Percentiles rank a stretch among this genome's conserved stretches.
phyloP scores from a whole-genome alignment of 2,888 invertebrate species.

The Protodeltote pygarga region DNA sequence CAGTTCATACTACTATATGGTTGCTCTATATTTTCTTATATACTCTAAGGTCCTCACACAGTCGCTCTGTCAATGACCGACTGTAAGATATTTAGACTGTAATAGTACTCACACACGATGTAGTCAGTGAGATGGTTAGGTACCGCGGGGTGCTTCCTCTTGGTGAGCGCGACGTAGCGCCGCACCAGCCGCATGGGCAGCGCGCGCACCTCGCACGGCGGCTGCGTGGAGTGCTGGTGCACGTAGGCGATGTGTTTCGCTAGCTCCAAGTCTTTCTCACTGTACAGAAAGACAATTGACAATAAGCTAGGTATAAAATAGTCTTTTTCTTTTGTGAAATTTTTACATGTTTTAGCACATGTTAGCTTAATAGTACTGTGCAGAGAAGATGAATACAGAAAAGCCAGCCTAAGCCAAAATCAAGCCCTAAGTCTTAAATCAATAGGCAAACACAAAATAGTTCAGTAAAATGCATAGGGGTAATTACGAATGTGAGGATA shows the following conservation, averaged over 20 bases:
- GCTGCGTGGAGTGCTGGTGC: slow-evolving; percentile 96
- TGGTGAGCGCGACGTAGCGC: slow-evolving; percentile 96
- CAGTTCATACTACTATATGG: no score
- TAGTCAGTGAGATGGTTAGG: slow-evolving; percentile 81
- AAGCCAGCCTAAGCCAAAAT: no score
- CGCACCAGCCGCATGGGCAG: slow-evolving; percentile 97
- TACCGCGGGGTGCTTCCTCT: slow-evolving; percentile 94
- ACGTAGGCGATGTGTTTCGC: slow-evolving; percentile 99
- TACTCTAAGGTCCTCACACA: no score
- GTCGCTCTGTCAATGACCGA: no score
- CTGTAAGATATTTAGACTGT: slow-evolving; percentile 86
- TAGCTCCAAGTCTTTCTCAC: slow-evolving; percentile 91
- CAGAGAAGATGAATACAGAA: no score
- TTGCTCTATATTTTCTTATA: no score
- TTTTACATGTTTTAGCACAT: background rate
- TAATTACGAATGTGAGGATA: no score
- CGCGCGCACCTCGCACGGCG: slow-evolving; percentile 91
- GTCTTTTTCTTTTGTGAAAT: background rate
- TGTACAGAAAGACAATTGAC: slow-evolving; percentile 39
- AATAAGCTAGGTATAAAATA: background rate
- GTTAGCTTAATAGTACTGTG: no score
- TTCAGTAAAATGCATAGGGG: no score
- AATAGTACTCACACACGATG: slow-evolving; percentile 83
- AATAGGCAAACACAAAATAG: no score
- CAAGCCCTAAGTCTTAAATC: no score